Conservation (phyloP, 2,888 invertebrate species). For the Zaprionus obscuricornis region DNA sequence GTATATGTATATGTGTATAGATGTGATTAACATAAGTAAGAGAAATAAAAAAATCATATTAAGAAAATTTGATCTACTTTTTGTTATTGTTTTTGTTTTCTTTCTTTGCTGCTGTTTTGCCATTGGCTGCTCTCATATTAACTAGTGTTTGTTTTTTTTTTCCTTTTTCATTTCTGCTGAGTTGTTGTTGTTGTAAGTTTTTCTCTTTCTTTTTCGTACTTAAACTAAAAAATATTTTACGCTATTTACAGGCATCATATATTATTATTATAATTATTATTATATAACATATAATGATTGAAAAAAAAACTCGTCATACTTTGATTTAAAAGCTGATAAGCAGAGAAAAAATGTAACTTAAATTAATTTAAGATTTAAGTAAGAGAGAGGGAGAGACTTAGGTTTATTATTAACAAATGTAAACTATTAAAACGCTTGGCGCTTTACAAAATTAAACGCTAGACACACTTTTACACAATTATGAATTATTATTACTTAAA, state of each 20-base stretch:
- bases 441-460: conserved; percentile 45
- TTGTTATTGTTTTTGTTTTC: neutral
- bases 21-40: conserved; percentile 24
- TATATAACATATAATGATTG: conserved; percentile 26
- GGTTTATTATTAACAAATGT: conserved; percentile 33
- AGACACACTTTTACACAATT: conserved; percentile 47
- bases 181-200: conserved; percentile 21
- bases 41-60: conserved; percentile 26
- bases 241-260: conserved; percentile 54
- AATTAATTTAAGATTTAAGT: too few relatives aligned
- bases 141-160: conserved; percentile 32
- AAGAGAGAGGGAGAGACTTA: too few relatives aligned
- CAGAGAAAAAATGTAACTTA: too few relatives aligned
- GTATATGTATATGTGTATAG: conserved; percentile 12
- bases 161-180: conserved; percentile 7
- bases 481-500: conserved; percentile 46
- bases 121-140: conserved; percentile 34
- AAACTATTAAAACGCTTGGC: conserved; percentile 76
- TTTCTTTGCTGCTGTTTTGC: conserved; percentile 27
- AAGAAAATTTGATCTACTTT: conserved; percentile 47
- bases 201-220: neutral
- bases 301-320: too few relatives aligned
- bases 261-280: too few relatives aligned
- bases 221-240: conserved; percentile 35
- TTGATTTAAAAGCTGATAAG: conserved; percentile 25